Evolutionary conservation across 2,797 vertebrate species (phyloP).

Genomic region (Apodemus agrarius): DNA sequence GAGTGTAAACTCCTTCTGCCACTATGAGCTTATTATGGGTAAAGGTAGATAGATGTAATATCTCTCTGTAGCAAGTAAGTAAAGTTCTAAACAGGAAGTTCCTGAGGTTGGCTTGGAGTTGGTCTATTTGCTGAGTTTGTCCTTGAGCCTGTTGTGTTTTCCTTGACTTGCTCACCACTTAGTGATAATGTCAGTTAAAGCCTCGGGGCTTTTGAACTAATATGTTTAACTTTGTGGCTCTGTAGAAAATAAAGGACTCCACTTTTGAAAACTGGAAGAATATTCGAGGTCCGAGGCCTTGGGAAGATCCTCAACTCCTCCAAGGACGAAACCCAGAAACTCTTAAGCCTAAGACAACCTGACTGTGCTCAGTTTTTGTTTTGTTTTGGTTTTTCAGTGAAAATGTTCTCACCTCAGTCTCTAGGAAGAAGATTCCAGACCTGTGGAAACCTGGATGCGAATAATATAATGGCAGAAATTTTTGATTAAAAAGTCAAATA

Average conservation of each 20-base stretch:
- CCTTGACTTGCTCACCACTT: not conserved
- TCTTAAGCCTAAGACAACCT: conserved; percentile 78
- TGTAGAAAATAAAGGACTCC: conserved; percentile 91
- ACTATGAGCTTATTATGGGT: not conserved
- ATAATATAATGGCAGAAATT: conserved; percentile 57
- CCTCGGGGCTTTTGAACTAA: conserved; percentile 57
- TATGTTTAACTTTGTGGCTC: conserved; percentile 70
- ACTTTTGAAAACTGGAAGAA: conserved; percentile 94
- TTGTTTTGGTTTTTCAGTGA: conserved; percentile 24
- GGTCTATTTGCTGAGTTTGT: conserved; percentile 37
- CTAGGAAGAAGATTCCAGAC: conserved; percentile 31
- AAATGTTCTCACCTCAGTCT: conserved; percentile 53
- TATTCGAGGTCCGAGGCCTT: conserved; percentile 95
- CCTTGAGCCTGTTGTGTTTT: not conserved
- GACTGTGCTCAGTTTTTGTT: conserved; percentile 66
- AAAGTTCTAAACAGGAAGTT: conserved; percentile 48
- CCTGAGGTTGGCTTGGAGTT: not conserved
- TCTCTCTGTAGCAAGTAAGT: conserved; percentile 20
- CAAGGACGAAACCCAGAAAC: conserved; percentile 85
- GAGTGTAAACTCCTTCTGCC: not conserved
- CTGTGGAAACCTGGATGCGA: not conserved
- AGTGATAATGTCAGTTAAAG: not conserved
- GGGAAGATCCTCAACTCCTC: conserved; percentile 93
- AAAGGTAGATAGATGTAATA: conserved; percentile 3
- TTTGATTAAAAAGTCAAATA: conserved; percentile 64